A percentile compares a stretch with the other conserved stretches of the same genome.
Conservation (phyloP, 2,113 vertebrate genomes). For the Pomatorhinus ruficollis region DNA sequence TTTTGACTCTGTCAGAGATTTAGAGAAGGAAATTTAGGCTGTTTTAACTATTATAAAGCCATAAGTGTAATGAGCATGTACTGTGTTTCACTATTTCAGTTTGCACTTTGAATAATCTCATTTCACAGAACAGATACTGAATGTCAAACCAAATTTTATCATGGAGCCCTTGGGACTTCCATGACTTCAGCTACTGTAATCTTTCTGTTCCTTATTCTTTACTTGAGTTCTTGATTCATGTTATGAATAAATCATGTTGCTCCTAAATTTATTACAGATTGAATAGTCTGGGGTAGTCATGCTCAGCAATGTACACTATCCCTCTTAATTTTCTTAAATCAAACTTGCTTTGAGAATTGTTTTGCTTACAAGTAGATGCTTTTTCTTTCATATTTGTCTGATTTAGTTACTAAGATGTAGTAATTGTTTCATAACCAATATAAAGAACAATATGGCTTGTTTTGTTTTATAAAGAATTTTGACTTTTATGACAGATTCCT, state of each 20-base stretch:
- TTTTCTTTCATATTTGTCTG: background rate
- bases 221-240: background rate
- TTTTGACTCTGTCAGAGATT: background rate
- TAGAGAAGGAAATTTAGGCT: background rate
- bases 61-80: background rate
- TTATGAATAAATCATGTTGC: background rate
- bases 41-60: background rate
- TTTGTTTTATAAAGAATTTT: background rate
- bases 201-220: background rate
- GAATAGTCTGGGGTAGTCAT: background rate
- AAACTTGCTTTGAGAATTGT: background rate
- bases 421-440: background rate
- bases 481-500: background rate
- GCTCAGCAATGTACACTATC: background rate
- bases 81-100: background rate
- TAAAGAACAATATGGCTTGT: background rate
- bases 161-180: background rate
- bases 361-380: background rate
- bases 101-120: background rate
- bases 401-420: background rate
- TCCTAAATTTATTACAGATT: background rate
- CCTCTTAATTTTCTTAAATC: background rate
- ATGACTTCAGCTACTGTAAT: background rate
- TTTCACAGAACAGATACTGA: background rate
- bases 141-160: background rate